Evolutionary conservation across 1,140 invertebrate genomes (phyloP), one percentile per base, ranked within the genome.

Genomic region (Drosophila grimshawi): DNA sequence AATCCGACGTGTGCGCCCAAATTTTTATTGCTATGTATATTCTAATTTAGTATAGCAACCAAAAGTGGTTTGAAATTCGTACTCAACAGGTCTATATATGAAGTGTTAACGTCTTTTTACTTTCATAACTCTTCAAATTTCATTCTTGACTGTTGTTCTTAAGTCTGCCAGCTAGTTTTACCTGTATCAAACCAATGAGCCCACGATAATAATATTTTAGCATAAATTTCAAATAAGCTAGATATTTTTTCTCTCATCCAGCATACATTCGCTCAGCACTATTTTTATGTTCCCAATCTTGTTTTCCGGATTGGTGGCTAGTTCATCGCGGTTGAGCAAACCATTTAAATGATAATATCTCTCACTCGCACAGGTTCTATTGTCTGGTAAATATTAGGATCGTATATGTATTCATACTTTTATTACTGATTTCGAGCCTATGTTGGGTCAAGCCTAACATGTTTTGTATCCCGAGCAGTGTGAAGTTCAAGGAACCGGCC

Each of bases 401-500:
- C 39, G 46, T 37, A 8, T 43, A 56, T 53, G 68, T 41, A 55
- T 68, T 62, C 41, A 43, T 55, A 51, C 8, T 49, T 30, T 63
- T 55, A 61, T 62, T 67, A 51, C 30, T 52, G 39, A 39, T 43
- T 30, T 33, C 29, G 35, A 62, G 29, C 35, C 43, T 39, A 27
- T 57, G 62, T 6, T 33, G n/a, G 11, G 19, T 2, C 19, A 19
- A 5, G 19, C 32, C 30, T 67, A 53, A 10, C 37, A n/a, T 66
- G 10, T 48, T 48, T 43, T 66, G 30, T 86, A 66, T 69, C 78
- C 62, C 49, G 45, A 49, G 62, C 35, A 41, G 61, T 39, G 78
- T 66, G 53, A 89, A 89, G 83, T 89, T 88, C 85, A 88, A 89
- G 83, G 76, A 89, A 88, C 83, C 78, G 62, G 59, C 59, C 76